These are phyloP conservation scores for Atherix ibis DNA, from an alignment of 2,888 invertebrate species.

Conservation along the genomic window DNA sequence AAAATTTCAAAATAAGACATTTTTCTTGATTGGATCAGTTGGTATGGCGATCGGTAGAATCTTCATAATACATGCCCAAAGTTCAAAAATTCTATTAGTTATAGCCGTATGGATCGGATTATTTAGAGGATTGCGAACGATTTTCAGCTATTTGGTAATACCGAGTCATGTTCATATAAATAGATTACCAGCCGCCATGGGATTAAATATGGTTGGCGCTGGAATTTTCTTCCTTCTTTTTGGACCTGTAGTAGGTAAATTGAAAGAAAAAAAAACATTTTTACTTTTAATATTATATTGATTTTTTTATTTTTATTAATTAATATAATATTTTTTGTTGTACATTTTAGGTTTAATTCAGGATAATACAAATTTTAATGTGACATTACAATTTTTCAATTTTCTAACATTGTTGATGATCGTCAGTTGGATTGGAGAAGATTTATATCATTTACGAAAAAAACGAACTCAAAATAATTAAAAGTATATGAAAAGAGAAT, in stretches of 20 bases:
- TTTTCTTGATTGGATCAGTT: conserved; percentile 51
- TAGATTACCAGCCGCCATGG: conserved; percentile 45
- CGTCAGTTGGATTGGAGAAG: too few relatives aligned
- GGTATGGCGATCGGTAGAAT: conserved; percentile 47
- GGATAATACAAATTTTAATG: too few relatives aligned
- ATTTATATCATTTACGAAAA: too few relatives aligned
- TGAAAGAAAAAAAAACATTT: too few relatives aligned
- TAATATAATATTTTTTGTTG: too few relatives aligned
- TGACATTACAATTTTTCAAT: too few relatives aligned
- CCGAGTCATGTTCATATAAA: conserved; percentile 46
- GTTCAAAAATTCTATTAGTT: conserved; percentile 37
- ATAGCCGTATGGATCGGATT: conserved; percentile 51
- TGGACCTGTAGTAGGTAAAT: conserved; percentile 49
- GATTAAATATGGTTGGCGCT: conserved; percentile 43
- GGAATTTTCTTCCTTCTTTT: conserved; percentile 40
- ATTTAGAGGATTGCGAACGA: conserved; percentile 51
- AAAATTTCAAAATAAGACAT: conserved; percentile 52
- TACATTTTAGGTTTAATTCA: too few relatives aligned
- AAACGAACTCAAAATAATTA: too few relatives aligned
- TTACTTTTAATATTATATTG: too few relatives aligned
- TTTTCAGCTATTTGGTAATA: conserved; percentile 49
- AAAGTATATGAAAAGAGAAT: too few relatives aligned
- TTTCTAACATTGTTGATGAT: too few relatives aligned
- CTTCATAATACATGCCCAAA: conserved; percentile 41
- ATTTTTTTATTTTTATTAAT: too few relatives aligned